A percentile compares a stretch with the other conserved stretches of the same genome.
phyloP scores from a whole-genome alignment of 2,888 invertebrate species.

The Mylabris sibirica region DNA sequence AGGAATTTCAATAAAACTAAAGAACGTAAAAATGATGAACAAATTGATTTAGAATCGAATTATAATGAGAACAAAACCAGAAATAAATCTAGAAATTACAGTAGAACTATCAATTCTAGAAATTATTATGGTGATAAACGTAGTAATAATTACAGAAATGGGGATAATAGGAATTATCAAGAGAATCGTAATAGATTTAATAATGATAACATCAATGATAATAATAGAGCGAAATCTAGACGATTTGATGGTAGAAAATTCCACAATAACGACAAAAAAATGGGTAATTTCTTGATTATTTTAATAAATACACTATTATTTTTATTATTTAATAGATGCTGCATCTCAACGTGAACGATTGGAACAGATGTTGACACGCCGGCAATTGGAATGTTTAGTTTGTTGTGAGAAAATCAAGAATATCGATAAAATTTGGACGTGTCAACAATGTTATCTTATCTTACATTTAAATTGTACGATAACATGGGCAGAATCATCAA shows the following conservation, averaged over 20 bases:
- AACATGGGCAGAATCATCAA: constrained; percentile 90
- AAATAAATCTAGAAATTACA: constrained; percentile 26
- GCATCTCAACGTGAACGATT: constrained; percentile 85
- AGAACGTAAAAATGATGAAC: constrained; percentile 30
- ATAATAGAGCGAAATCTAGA: constrained; percentile 30
- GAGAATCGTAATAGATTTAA: constrained; percentile 23
- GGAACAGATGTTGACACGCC: constrained; percentile 81
- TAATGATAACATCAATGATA: constrained; percentile 29
- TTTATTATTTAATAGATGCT: constrained; percentile 63
- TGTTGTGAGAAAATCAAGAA: constrained; percentile 89
- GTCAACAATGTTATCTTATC: constrained; percentile 89
- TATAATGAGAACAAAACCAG: constrained; percentile 28
- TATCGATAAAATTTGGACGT: constrained; percentile 88
- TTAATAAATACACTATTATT: too few relatives aligned
- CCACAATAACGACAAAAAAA: constrained; percentile 30
- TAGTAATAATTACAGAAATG: constrained; percentile 32
- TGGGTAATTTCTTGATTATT: constrained; percentile 33
- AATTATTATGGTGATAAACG: constrained; percentile 22
- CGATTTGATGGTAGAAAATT: constrained; percentile 36
- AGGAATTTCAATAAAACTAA: constrained; percentile 29
- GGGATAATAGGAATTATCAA: constrained; percentile 27
- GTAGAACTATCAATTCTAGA: constrained; percentile 28
- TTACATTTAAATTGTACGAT: constrained; percentile 89
- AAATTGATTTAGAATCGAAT: constrained; percentile 25
- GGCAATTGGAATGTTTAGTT: constrained; percentile 90